Conservation (phyloP, 2,888 invertebrate genomes). For the Lithophane leautieri region DNA sequence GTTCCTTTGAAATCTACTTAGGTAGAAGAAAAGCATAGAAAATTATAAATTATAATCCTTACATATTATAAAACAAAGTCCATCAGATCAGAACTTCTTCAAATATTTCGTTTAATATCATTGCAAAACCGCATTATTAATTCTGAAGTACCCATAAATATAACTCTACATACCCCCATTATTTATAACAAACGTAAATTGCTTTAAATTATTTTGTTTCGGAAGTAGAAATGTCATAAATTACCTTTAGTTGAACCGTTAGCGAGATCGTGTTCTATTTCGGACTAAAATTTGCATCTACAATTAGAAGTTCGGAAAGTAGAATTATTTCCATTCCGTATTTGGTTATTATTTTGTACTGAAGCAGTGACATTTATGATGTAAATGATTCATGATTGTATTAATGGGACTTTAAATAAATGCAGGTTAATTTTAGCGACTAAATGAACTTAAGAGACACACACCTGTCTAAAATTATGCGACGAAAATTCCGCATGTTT, state of each 20-base stretch:
- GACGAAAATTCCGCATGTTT: not conserved
- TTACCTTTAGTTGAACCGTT: slow-evolving; percentile 30
- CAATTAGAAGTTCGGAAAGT: slow-evolving; percentile 8
- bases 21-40: not conserved
- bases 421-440: not conserved
- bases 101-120: not conserved
- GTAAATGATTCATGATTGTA: slow-evolving; percentile 1
- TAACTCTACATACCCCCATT: not conserved
- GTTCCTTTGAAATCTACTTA: not conserved
- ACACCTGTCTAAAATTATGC: not conserved
- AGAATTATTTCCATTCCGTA: slow-evolving; percentile 10
- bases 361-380: slow-evolving; percentile 27
- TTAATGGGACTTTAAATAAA: not conserved
- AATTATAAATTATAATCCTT: no score
- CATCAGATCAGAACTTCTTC: not conserved
- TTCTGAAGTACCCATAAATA: not conserved
- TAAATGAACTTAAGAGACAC: not conserved
- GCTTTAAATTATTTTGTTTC: slow-evolving; percentile 26
- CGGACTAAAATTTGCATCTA: slow-evolving; percentile 36
- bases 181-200: slow-evolving; percentile 13
- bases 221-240: slow-evolving; percentile 42
- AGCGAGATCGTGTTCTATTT: slow-evolving; percentile 27
- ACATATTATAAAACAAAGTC: no score
- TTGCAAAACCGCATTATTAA: not conserved
- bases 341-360: slow-evolving; percentile 26